phyloP scores from a whole-genome alignment of 2,888 invertebrate species.

The Spodoptera littoralis region DNA sequence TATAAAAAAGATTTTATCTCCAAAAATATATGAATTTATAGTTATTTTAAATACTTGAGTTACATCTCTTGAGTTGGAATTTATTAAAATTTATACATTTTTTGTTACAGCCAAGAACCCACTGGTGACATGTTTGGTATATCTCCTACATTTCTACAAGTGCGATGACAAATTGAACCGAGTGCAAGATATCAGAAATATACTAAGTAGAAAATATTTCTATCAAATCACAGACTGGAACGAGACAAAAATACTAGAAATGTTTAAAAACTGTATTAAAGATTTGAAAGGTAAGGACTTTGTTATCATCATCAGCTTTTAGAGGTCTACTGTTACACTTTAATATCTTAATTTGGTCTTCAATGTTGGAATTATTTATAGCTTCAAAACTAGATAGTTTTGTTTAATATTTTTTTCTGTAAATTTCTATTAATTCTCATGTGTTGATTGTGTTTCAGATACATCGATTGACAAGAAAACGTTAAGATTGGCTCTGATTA shows the following conservation, averaged over 20 bases:
- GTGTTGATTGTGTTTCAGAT: conserved; percentile 63
- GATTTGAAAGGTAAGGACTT: conserved; percentile 71
- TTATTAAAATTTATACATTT: conserved; percentile 4
- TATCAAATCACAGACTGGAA: conserved; percentile 80
- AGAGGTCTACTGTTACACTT: too few species aligned
- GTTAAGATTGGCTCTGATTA: conserved; percentile 74
- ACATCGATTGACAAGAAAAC: conserved; percentile 71
- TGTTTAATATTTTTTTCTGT: too few species aligned
- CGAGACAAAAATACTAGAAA: conserved; percentile 77
- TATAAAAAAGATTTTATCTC: too few species aligned
- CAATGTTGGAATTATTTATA: too few species aligned
- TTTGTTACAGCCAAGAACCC: conserved; percentile 78
- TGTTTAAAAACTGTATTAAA: conserved; percentile 70
- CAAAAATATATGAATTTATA: background rate
- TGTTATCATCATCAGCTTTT: too few species aligned
- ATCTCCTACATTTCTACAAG: conserved; percentile 81
- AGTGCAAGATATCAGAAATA: conserved; percentile 72
- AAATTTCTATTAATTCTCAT: background rate
- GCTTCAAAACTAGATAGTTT: background rate
- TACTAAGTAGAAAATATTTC: conserved; percentile 74
- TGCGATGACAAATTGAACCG: conserved; percentile 76
- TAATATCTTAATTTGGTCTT: too few species aligned
- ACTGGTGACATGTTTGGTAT: conserved; percentile 78
- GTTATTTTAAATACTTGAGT: too few species aligned
- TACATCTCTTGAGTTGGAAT: background rate